Base-by-base conservation (phyloP, 2,113 vertebrate species). In the Pterophyllum scalare region DNA sequence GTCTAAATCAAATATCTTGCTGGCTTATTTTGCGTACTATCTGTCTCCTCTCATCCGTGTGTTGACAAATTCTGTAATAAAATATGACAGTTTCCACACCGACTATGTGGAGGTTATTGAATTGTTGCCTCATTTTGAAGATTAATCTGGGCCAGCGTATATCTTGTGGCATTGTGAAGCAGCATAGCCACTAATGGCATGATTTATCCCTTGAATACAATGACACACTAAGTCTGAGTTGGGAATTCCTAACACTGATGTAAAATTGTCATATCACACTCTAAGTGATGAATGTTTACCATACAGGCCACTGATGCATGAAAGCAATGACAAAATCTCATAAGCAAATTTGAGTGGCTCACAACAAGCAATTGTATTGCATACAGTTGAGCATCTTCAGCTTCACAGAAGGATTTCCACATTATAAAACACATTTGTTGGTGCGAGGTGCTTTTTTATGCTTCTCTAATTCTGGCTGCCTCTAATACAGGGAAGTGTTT, bases 81-180 rank as follows among this genome's bases (percentile, higher is more conserved):
- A 86, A 84, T 65, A 62, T 87, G 89, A 91, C 83, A 86, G 79
- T 88, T 86, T 86, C 77, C 65, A 85, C 88, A 85, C 62, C 60
- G 28, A 49, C 67, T 24, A 12, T 59, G 54, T 60, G 54, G 58
- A 83, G 65, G 59, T 88, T 92, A 91, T 88, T 89, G 87, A 92
- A 92, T 87, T 83, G 79, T 83, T 84, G 80, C 78, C 87, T 89
- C 72, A 90, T 91, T 93, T 87, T 76, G 72, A 77, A 80, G 81
- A 89, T 89, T 87, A 81, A 90, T 93, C 82, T 90, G 70, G 82
- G 88, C 76, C 80, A 87, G 80, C 72, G 79, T 74, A 82, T 84
- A 90, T 80, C 88, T 93, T 70, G 79, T 87, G 87, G 88, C 49
- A 2, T 56, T 89, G 62, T 86, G 84, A 79, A 89, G 81, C 49